Conservation (phyloP, 1,140 invertebrate genomes). For the Trichomalopsis sarcophagae region DNA sequence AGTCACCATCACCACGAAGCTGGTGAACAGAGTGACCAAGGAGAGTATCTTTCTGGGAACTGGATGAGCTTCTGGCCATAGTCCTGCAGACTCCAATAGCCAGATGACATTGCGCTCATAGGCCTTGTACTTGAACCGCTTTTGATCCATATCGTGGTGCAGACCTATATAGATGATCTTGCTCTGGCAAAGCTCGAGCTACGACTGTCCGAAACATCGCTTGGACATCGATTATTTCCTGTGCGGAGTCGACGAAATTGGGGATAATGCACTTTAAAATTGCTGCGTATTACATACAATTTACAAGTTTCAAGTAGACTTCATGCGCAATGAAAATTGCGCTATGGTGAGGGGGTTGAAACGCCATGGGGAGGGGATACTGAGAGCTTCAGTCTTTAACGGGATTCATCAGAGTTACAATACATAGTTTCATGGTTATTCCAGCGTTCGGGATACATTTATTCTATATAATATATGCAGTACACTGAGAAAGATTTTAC, state of each 20-base stretch:
- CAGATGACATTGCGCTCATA: neutral
- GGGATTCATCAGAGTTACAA: no score
- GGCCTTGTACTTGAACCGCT: no score
- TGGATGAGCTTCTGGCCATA: neutral
- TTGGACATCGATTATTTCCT: neutral
- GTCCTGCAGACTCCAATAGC: neutral
- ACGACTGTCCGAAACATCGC: neutral
- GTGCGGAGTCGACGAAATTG: neutral
- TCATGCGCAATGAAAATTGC: neutral
- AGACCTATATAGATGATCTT: neutral
- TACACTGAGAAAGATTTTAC: no score
- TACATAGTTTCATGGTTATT: no score
- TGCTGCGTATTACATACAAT: no score
- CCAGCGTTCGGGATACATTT: no score
- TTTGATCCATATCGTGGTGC: no score
- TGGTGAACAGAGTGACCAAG: constrained; percentile 10
- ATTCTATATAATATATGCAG: no score
- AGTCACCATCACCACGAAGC: constrained; percentile 27
- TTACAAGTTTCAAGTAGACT: no score
- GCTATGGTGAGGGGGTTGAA: neutral
- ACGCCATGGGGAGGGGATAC: neutral
- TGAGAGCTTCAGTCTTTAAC: no score
- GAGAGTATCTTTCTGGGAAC: neutral
- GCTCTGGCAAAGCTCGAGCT: neutral
- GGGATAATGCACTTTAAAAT: no score